These are phyloP conservation scores for Arenaria interpres DNA, from an alignment of 2,113 vertebrate genomes.

Conservation along the genomic window DNA sequence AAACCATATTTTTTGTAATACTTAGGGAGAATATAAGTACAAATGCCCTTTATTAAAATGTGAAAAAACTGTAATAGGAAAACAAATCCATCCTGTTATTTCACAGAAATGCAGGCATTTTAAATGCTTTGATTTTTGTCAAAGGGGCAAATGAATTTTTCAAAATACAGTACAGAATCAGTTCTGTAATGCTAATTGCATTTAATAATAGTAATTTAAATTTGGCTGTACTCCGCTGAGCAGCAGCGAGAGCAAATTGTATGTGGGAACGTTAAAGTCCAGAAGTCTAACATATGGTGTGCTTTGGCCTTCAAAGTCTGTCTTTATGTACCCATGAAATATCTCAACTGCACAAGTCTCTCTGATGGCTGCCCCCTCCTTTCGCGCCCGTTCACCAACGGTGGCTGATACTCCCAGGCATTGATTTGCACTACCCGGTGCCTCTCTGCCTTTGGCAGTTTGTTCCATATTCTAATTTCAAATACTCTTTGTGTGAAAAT, in stretches of 20 bases:
- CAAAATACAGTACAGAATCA: constrained; percentile 15
- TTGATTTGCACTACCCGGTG: not conserved
- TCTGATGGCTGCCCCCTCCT: not conserved
- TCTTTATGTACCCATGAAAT: not conserved
- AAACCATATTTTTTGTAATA: not conserved
- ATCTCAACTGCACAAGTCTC: not conserved
- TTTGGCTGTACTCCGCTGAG: constrained; percentile 35
- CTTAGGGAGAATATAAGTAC: not conserved
- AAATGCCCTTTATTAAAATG: constrained; percentile 31
- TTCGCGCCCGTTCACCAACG: not conserved
- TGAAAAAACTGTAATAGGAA: constrained; percentile 1
- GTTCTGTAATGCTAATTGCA: constrained; percentile 56
- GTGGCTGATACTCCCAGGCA: not conserved
- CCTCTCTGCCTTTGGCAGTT: constrained; percentile 36
- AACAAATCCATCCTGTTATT: constrained; percentile 20
- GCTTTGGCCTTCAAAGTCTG: constrained; percentile 22
- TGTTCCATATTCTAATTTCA: not conserved
- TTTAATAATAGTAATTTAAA: constrained; percentile 67
- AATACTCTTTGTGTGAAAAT: constrained; percentile 9
- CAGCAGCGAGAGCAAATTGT: not conserved
- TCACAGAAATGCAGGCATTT: not conserved
- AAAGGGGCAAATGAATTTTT: constrained; percentile 30
- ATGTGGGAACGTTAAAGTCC: constrained; percentile 10
- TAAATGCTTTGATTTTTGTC: not conserved
- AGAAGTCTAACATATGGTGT: constrained; percentile 49